A percentile compares a stretch with the other conserved stretches of the same genome.
These are phyloP conservation scores for cattle (Bos taurus) DNA, from an alignment of 2,113 vertebrate genomes.

Conservation along the genomic window ARS-UCD2.0 NC_037342.1:82803501-82804000, in stretches of 20 bases:
- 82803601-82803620: background rate
- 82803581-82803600: background rate
- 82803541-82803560: background rate
- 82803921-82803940: background rate
- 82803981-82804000: background rate
- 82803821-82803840: background rate
- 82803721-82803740: background rate
- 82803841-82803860: background rate
- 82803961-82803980: background rate
- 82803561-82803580: background rate
- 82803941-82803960: background rate
- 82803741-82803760: background rate
- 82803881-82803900: background rate
- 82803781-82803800: background rate
- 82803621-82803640: background rate
- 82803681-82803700: accelerated
- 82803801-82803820: background rate
- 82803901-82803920: background rate
- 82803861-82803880: background rate
- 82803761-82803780: background rate
- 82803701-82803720: background rate
- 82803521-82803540: background rate
- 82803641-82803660: background rate
- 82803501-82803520: background rate
- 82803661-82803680: too few relatives aligned